Evolutionary conservation across 2,797 vertebrate genomes (phyloP).

Genomic region (Morus bassanus): DNA sequence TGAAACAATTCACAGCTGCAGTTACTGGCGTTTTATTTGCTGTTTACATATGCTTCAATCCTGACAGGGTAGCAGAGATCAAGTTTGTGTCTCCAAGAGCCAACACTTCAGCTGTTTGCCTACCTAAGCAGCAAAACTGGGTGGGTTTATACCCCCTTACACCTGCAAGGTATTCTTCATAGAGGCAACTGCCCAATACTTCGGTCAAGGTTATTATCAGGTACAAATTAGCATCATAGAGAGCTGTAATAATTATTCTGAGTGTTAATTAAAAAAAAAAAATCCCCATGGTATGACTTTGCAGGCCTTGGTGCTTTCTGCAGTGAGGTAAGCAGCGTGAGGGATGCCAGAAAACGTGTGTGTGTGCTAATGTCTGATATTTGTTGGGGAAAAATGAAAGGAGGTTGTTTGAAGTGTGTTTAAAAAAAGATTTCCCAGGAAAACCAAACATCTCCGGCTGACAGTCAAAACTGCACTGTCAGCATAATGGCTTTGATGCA

Average conservation of each 20-base stretch:
- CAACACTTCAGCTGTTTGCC: not conserved
- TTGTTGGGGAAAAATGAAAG: not conserved
- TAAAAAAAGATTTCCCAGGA: not conserved
- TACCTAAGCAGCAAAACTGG: fast-evolving
- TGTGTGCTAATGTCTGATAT: not conserved
- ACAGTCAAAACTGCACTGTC: conserved; percentile 28
- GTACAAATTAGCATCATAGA: not conserved
- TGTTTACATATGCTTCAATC: fast-evolving
- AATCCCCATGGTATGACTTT: not conserved
- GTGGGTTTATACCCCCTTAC: not conserved
- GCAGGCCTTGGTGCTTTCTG: not conserved
- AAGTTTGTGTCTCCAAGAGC: fast-evolving
- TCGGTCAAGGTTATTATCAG: not conserved
- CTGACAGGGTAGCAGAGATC: too few species aligned
- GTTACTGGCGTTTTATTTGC: not conserved
- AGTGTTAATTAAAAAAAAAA: not conserved
- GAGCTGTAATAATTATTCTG: not conserved
- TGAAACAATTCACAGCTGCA: fast-evolving
- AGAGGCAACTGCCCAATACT: not conserved
- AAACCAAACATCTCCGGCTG: conserved; percentile 7
- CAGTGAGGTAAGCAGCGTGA: not conserved
- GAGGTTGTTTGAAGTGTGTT: conserved; percentile 8
- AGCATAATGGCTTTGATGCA: conserved; percentile 32
- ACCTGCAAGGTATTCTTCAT: not conserved
- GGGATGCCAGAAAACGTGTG: not conserved